Evolutionary conservation across 2,797 vertebrate species (phyloP).

Genomic region (Chelon labrosus): DNA sequence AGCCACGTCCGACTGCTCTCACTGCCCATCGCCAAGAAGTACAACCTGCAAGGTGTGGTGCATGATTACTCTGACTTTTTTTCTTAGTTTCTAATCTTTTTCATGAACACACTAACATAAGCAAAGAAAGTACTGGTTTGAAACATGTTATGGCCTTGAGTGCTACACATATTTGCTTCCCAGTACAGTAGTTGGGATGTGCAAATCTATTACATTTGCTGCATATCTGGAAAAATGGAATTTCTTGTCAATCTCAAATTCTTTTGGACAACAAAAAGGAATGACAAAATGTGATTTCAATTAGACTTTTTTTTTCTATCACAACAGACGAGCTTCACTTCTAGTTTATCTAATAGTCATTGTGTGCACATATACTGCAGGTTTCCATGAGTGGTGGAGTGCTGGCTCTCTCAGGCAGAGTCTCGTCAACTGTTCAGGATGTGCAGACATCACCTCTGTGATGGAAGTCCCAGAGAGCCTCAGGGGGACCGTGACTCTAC

Average conservation of each 20-base stretch:
- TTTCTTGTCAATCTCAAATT: too few relatives aligned
- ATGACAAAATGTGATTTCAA: too few relatives aligned
- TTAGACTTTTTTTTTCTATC: too few relatives aligned
- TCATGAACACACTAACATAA: not conserved
- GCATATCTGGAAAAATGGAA: too few relatives aligned
- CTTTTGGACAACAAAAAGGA: too few relatives aligned
- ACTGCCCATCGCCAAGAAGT: conserved; percentile 95
- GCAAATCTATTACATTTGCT: too few relatives aligned
- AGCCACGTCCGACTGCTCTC: conserved; percentile 91
- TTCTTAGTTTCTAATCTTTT: not conserved
- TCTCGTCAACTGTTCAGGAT: conserved; percentile 84
- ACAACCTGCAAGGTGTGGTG: conserved; percentile 91
- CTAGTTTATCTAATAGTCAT: too few relatives aligned
- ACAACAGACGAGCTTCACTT: too few relatives aligned
- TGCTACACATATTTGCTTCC: too few relatives aligned
- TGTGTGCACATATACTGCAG: conserved; percentile 46
- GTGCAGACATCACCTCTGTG: conserved; percentile 81
- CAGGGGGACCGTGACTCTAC: conserved; percentile 69
- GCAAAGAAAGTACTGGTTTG: too few relatives aligned
- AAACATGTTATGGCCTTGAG: too few relatives aligned
- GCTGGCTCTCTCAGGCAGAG: conserved; percentile 65
- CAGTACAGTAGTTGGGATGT: too few relatives aligned
- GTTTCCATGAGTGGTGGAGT: conserved; percentile 86
- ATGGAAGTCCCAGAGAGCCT: conserved; percentile 78
- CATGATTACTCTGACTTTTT: not conserved